Percentiles rank a stretch among this genome's conserved stretches.
phyloP scores from a whole-genome alignment of 2,113 vertebrate species.

The Suncus etruscus region DNA sequence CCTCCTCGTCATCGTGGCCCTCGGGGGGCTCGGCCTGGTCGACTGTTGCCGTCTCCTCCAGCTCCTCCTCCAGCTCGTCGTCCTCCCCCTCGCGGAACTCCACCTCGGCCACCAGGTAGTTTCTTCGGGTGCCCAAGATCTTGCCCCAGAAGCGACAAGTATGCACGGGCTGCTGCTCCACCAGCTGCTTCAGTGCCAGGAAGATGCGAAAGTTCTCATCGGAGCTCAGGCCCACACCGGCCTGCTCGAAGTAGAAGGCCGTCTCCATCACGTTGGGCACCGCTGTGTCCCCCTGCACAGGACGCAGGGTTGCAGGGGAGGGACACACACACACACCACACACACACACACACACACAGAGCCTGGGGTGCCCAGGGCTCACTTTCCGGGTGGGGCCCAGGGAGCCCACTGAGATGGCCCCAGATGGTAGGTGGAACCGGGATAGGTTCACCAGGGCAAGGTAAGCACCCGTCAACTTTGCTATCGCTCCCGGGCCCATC shows the following conservation, averaged over 20 bases:
- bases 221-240: conserved; percentile 88
- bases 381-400: too few relatives aligned
- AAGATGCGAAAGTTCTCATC: conserved; percentile 90
- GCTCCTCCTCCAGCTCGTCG: conserved; percentile 84
- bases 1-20: conserved; percentile 74
- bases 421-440: too few relatives aligned
- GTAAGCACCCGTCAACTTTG: too few relatives aligned
- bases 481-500: too few relatives aligned
- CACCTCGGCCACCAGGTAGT: conserved; percentile 92
- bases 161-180: conserved; percentile 87
- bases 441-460: too few relatives aligned
- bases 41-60: conserved; percentile 68
- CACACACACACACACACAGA: too few relatives aligned
- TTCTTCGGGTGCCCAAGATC: conserved; percentile 88
- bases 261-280: conserved; percentile 90
- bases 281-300: conserved; percentile 83
- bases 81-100: conserved; percentile 89
- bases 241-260: conserved; percentile 90
- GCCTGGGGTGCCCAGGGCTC: too few relatives aligned
- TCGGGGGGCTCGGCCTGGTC: conserved; percentile 71
- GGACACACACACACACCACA: too few relatives aligned
- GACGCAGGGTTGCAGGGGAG: not conserved
- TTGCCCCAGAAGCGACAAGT: conserved; percentile 93
- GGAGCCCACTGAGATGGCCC: too few relatives aligned
- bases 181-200: conserved; percentile 91